Evolutionary conservation across 64 coral and sea anemone genomes (phyloP).

Genomic region (Trachythela sp.): DNA sequence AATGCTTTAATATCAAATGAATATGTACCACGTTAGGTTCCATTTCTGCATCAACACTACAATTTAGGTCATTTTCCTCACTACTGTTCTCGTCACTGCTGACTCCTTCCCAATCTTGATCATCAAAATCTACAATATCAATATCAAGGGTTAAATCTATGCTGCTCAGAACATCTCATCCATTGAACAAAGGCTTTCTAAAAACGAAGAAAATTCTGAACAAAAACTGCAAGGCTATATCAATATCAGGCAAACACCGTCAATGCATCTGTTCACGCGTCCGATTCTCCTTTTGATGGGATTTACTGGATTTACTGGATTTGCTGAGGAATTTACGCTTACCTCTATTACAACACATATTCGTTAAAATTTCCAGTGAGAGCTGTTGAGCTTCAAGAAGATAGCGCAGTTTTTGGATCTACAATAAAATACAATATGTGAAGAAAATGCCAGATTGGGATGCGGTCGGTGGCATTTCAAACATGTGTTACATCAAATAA

Average conservation of each 20-base stretch:
- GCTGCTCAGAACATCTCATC: no score
- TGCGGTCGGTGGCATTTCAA: no score
- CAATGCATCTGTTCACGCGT: no score
- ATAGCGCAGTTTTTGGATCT: not conserved
- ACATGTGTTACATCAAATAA: no score
- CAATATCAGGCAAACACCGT: no score
- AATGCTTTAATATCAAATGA: no score
- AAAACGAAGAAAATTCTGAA: not conserved
- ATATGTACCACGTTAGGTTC: not conserved
- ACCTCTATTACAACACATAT: slow-evolving; percentile 7
- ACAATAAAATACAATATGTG: not conserved
- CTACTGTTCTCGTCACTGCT: not conserved
- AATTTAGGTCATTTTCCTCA: not conserved
- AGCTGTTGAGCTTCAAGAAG: not conserved
- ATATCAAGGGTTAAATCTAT: no score
- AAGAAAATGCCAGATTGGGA: no score
- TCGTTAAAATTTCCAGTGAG: not conserved
- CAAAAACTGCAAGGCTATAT: no score
- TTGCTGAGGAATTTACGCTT: not conserved
- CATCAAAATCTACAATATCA: not conserved
- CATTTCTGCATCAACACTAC: not conserved
- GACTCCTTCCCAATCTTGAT: not conserved
- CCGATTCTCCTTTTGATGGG: no score
- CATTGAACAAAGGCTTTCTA: not conserved
- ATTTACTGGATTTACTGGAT: not conserved